Conservation (phyloP, 2,113 vertebrate species). For the Tachysurus vachellii region DNA sequence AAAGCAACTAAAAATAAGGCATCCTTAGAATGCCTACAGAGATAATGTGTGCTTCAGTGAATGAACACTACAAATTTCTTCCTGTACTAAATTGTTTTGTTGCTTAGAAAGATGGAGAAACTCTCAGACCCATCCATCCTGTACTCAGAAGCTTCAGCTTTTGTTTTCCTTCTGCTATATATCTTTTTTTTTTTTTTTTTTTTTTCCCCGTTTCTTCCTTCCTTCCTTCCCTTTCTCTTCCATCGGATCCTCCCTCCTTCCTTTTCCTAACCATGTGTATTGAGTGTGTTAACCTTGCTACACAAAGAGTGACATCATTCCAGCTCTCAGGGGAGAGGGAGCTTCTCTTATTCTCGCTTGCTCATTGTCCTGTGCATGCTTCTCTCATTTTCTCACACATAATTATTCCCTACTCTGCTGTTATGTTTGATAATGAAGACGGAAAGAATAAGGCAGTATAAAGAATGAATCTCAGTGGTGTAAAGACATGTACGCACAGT, state of each 20-base stretch:
- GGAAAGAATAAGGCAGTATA: neutral
- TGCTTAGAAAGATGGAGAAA: constrained; percentile 17
- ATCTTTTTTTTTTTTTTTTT: no score
- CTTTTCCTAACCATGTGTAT: constrained; percentile 31
- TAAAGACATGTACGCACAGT: neutral
- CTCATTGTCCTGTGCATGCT: neutral
- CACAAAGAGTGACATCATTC: constrained; percentile 44
- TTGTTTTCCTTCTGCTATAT: constrained; percentile 28
- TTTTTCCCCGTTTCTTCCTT: neutral
- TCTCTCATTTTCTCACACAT: constrained; percentile 27
- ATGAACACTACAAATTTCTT: neutral
- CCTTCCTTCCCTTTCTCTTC: constrained; percentile 30
- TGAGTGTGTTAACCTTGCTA: constrained; percentile 32
- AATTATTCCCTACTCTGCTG: constrained; percentile 12
- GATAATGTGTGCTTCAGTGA: neutral
- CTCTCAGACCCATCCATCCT: neutral
- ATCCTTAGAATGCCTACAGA: neutral
- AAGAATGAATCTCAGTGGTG: constrained; percentile 4
- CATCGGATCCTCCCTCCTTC: constrained; percentile 24
- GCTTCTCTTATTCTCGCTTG: constrained; percentile 7
- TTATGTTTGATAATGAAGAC: constrained; percentile 31
- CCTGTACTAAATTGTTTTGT: constrained; percentile 3
- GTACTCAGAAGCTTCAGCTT: constrained; percentile 13
- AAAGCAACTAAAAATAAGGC: neutral
- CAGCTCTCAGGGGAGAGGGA: constrained; percentile 5